phyloP scores from a whole-genome alignment of 92 coral and sea anemone species.

The Phenganax stokvisi region DNA sequence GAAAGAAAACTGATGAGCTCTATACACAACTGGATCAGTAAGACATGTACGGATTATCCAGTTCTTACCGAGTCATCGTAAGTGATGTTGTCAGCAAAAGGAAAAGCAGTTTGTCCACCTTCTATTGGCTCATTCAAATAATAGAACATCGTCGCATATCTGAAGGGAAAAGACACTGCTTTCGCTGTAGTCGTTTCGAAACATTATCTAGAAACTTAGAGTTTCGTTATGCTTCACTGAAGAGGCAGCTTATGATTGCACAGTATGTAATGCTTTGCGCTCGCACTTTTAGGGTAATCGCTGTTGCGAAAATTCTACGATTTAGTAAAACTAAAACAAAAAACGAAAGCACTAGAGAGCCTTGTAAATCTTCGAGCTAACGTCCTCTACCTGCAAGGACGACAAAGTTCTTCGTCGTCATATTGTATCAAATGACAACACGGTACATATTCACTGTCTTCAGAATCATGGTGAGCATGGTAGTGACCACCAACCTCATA shows the following conservation, averaged over 20 bases:
- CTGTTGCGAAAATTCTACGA: too few relatives aligned
- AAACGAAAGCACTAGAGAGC: too few relatives aligned
- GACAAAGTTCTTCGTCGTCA: conserved; percentile 33
- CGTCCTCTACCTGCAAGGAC: conserved; percentile 47
- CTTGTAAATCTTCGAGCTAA: too few relatives aligned
- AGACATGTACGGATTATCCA: neutral
- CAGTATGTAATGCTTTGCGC: too few relatives aligned
- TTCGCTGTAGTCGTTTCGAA: too few relatives aligned
- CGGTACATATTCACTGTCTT: conserved; percentile 39
- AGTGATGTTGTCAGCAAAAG: conserved; percentile 74
- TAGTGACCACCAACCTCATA: conserved; percentile 65
- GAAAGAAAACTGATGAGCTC: too few relatives aligned
- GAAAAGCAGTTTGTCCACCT: conserved; percentile 94
- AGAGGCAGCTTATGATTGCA: too few relatives aligned
- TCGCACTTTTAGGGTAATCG: too few relatives aligned
- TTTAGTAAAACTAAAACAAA: too few relatives aligned
- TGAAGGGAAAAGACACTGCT: conserved; percentile 19
- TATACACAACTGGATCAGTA: too few relatives aligned
- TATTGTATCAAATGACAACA: conserved; percentile 60
- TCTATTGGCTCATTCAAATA: conserved; percentile 76
- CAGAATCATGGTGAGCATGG: conserved; percentile 72
- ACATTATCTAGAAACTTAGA: too few relatives aligned
- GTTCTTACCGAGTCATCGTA: conserved; percentile 32
- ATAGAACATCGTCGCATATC: conserved; percentile 80
- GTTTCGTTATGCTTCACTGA: too few relatives aligned